Percentiles rank a stretch among this genome's conserved stretches.
Evolutionary conservation across 2,888 invertebrate species (phyloP).

Genomic region (Periphyllus acericola): DNA sequence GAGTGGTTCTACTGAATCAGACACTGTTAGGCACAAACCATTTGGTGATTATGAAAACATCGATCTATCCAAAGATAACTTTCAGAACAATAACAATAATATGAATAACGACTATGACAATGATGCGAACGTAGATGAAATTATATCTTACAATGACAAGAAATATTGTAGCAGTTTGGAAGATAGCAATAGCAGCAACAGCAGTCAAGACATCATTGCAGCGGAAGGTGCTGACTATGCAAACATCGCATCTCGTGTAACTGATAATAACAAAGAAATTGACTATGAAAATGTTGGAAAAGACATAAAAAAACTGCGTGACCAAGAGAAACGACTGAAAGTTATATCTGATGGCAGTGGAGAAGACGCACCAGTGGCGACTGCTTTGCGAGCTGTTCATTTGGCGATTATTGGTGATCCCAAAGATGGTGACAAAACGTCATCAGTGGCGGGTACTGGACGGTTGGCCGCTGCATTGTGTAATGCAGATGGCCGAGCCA

Average conservation of each 20-base stretch:
- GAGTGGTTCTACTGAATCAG: not conserved
- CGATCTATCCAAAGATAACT: too few species aligned
- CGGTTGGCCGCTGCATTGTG: constrained; percentile 33
- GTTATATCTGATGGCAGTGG: not conserved
- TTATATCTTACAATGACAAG: not conserved
- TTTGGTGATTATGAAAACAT: constrained; percentile 21
- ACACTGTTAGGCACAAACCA: not conserved
- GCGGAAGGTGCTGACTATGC: not conserved
- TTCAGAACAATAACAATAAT: not conserved
- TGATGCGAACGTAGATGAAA: not conserved
- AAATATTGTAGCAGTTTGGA: not conserved
- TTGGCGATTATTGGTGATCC: constrained; percentile 38
- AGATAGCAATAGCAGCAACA: not conserved
- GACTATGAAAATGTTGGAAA: not conserved
- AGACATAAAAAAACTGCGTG: not conserved
- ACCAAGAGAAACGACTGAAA: not conserved
- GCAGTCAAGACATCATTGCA: not conserved
- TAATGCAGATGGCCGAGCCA: constrained; percentile 13
- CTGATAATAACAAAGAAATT: not conserved
- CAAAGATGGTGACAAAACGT: not conserved
- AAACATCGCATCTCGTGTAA: not conserved
- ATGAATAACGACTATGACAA: not conserved
- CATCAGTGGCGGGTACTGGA: constrained; percentile 2
- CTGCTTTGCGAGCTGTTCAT: constrained; percentile 23
- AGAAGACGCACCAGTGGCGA: not conserved